These are phyloP conservation scores for Spilogale gracilis DNA, from an alignment of 2,113 vertebrate genomes.

Conservation along the genomic window DNA sequence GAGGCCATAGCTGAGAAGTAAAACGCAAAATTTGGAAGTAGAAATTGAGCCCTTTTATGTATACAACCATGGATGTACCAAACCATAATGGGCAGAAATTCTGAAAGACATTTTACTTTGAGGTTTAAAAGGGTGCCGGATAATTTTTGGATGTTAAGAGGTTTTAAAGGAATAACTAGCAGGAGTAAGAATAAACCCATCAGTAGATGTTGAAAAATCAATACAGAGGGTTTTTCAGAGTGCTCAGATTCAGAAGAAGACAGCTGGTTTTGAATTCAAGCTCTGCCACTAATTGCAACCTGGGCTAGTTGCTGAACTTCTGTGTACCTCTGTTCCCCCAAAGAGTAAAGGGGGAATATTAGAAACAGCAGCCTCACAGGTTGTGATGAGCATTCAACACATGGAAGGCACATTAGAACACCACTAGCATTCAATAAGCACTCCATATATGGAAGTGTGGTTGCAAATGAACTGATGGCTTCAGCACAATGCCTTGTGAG, in stretches of 20 bases:
- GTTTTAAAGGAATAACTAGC: not conserved
- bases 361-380: fast-evolving
- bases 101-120: not conserved
- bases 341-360: not conserved
- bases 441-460: not conserved
- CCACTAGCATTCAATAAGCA: not conserved
- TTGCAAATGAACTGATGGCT: not conserved
- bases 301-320: not conserved
- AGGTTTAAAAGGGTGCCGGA: not conserved
- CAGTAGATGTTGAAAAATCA: not conserved
- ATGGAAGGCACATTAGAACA: not conserved
- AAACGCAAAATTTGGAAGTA: not conserved
- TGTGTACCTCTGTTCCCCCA: not conserved
- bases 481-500: not conserved
- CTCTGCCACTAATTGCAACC: not conserved
- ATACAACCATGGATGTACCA: not conserved
- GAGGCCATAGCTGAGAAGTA: not conserved
- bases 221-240: not conserved
- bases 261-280: not conserved
- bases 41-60: not conserved
- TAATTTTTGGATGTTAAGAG: not conserved
- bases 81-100: not conserved
- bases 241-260: not conserved
- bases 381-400: not conserved
- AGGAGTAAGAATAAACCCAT: not conserved